phyloP scores from a whole-genome alignment of 2,888 invertebrate species.

The Arctia plantaginis region DNA sequence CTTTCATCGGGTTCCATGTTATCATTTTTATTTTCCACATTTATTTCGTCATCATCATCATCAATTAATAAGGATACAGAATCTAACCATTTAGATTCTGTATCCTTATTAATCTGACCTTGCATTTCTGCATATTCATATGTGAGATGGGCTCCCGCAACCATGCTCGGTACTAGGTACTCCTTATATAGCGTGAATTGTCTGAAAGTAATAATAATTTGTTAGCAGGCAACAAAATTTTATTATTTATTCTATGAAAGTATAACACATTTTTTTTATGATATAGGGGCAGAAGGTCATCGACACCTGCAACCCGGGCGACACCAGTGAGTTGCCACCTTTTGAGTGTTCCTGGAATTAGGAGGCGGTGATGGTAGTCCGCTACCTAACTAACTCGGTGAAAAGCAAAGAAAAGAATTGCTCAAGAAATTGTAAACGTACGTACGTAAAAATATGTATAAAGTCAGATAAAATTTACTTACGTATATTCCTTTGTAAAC shows the following conservation, averaged over 20 bases:
- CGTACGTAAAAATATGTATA: no score
- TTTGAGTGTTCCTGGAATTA: no score
- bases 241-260: neutral
- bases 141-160: neutral
- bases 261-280: no score
- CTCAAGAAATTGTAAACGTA: no score
- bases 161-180: neutral
- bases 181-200: neutral
- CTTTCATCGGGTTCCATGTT: neutral
- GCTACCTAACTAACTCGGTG: no score
- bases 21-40: neutral
- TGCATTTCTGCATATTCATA: neutral
- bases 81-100: neutral
- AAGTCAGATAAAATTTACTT: slow-evolving; percentile 1
- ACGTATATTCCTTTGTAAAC: neutral
- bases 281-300: no score
- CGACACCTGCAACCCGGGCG: no score
- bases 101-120: neutral
- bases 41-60: neutral
- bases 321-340: no score
- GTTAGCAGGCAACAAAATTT: neutral
- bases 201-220: neutral
- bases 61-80: no score
- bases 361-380: no score
- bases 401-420: no score